Conservation (phyloP, 2,113 vertebrate species). For the Panthera tigris region DNA sequence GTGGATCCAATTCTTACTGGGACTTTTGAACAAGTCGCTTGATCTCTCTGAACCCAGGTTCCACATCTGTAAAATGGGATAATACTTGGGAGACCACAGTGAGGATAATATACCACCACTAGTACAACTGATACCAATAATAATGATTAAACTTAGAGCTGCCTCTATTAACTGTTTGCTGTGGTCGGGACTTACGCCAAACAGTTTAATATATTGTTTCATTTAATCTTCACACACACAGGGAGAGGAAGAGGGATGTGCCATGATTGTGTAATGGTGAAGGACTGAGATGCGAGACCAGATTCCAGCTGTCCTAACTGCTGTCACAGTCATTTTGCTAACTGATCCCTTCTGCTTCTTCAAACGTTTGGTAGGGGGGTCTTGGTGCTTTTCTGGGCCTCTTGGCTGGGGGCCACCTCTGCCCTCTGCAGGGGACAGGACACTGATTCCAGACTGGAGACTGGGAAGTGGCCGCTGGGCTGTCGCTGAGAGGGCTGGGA, state of each 20-base stretch:
- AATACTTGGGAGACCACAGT: background rate
- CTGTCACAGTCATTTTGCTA: background rate
- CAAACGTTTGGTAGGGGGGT: background rate
- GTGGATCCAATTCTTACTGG: background rate
- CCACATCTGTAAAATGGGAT: background rate
- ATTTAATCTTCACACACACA: background rate
- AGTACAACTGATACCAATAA: background rate
- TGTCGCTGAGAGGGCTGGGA: background rate
- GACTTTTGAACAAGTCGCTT: background rate
- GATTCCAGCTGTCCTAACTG: background rate
- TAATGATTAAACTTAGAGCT: background rate
- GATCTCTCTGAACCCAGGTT: background rate
- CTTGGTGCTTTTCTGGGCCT: background rate
- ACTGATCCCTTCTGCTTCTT: background rate
- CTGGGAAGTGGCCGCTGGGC: background rate
- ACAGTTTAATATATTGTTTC: background rate
- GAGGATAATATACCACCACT: background rate
- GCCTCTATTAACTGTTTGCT: background rate
- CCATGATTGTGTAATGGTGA: background rate
- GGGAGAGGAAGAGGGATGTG: background rate
- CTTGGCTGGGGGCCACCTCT: background rate
- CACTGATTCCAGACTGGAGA: background rate
- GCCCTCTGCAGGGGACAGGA: background rate
- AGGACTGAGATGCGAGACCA: background rate
- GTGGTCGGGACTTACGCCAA: background rate